These are phyloP conservation scores for Ichneumon xanthorius DNA, from an alignment of 2,888 invertebrate species.

Conservation along the genomic window DNA sequence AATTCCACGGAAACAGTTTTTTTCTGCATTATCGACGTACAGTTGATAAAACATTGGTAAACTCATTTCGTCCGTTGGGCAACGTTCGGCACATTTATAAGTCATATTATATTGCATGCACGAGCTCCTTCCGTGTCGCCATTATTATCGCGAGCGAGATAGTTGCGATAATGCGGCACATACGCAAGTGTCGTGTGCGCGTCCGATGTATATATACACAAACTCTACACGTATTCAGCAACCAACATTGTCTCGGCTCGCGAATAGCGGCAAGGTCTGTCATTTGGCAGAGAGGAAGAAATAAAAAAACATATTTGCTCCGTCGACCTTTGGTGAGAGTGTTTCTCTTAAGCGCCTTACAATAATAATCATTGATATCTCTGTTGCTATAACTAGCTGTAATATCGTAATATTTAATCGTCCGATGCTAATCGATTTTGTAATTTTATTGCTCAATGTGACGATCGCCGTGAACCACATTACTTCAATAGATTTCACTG, in stretches of 20 bases:
- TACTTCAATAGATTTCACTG: neutral
- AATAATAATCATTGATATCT: neutral
- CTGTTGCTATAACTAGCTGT: neutral
- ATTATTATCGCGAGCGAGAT: conserved; percentile 26
- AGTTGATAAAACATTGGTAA: neutral
- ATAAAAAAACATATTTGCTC: conserved; percentile 1
- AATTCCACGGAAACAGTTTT: neutral
- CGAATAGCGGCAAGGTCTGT: conserved; percentile 20
- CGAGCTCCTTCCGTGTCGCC: neutral
- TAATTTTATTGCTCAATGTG: no score
- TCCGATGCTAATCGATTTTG: neutral
- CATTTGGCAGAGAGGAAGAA: conserved; percentile 22
- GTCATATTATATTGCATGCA: neutral
- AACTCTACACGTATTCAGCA: neutral
- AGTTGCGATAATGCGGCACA: conserved; percentile 22
- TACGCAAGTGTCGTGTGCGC: neutral
- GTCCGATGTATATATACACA: neutral
- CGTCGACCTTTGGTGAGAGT: neutral
- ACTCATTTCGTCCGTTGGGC: neutral
- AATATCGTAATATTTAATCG: neutral
- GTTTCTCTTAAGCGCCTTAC: neutral
- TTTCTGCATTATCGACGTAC: neutral
- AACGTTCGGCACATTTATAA: neutral
- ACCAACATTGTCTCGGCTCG: neutral
- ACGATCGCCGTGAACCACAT: no score